Conservation (phyloP, 2,888 invertebrate species). For the Cryptus viduatorius region DNA sequence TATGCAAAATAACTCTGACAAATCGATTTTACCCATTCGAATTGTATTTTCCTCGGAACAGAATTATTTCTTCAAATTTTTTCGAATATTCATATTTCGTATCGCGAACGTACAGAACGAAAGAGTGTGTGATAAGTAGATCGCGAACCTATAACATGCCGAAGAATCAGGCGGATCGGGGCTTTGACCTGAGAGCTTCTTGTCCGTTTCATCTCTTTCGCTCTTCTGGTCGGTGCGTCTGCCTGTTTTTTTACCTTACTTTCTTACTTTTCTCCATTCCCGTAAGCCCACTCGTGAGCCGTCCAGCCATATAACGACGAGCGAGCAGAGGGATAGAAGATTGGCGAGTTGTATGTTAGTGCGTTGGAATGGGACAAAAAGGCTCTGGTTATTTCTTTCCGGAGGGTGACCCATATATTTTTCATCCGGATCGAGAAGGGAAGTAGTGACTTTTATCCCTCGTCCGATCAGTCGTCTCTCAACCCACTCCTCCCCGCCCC, state of each 20-base stretch:
- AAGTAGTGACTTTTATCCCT: constrained; percentile 45
- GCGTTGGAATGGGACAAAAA: constrained; percentile 28
- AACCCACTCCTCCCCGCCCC: background rate
- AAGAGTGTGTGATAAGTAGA: background rate
- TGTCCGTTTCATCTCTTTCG: constrained; percentile 22
- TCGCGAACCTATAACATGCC: background rate
- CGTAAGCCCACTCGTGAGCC: constrained; percentile 26
- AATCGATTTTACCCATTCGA: background rate
- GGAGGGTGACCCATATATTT: constrained; percentile 57
- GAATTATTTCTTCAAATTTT: background rate
- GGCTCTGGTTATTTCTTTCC: constrained; percentile 51
- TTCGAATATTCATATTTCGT: constrained; percentile 4
- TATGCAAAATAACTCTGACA: too few species aligned
- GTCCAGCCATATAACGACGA: constrained; percentile 42
- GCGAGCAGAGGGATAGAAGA: constrained; percentile 3
- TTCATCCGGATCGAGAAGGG: constrained; percentile 40
- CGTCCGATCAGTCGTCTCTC: constrained; percentile 23
- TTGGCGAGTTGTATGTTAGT: constrained; percentile 8
- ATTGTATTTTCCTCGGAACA: background rate
- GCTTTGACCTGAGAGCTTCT: constrained; percentile 52
- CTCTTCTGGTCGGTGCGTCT: background rate
- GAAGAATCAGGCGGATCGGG: constrained; percentile 12
- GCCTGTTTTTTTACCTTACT: constrained; percentile 17
- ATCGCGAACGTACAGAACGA: background rate
- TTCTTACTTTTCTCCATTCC: constrained; percentile 19